Evolutionary conservation across 2,797 vertebrate genomes (phyloP).

Genomic region (Chrysocyon brachyurus): DNA sequence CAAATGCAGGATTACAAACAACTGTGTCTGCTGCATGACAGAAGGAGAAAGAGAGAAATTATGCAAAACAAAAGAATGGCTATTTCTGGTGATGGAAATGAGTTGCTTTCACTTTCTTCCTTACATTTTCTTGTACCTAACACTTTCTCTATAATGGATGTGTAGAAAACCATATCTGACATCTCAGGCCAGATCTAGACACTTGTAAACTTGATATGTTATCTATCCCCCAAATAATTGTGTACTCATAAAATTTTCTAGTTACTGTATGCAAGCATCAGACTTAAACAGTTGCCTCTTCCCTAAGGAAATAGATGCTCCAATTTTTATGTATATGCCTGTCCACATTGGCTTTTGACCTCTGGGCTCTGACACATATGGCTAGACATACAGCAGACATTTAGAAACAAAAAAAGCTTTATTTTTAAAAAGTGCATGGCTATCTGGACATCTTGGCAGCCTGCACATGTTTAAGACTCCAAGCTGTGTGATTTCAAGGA

Average conservation of each 20-base stretch:
- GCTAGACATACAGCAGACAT: background rate
- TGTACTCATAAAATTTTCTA: background rate
- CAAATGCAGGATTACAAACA: constrained; percentile 36
- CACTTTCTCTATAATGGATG: background rate
- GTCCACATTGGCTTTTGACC: background rate
- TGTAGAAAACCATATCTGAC: background rate
- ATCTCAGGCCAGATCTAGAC: background rate
- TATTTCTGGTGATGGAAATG: background rate
- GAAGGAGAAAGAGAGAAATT: background rate
- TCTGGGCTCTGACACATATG: background rate
- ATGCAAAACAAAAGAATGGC: background rate
- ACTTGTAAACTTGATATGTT: background rate
- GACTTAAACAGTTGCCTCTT: background rate
- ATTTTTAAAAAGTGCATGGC: background rate
- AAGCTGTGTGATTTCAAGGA: background rate
- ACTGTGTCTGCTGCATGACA: background rate
- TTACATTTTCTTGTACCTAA: background rate
- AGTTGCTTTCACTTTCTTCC: background rate
- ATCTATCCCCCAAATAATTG: background rate
- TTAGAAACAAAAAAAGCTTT: background rate
- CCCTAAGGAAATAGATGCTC: background rate
- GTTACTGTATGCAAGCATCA: background rate
- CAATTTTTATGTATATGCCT: background rate
- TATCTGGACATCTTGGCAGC: background rate
- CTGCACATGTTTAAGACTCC: background rate